Evolutionary conservation across 2,888 invertebrate genomes (phyloP).

Genomic region (Apotomis turbidana): DNA sequence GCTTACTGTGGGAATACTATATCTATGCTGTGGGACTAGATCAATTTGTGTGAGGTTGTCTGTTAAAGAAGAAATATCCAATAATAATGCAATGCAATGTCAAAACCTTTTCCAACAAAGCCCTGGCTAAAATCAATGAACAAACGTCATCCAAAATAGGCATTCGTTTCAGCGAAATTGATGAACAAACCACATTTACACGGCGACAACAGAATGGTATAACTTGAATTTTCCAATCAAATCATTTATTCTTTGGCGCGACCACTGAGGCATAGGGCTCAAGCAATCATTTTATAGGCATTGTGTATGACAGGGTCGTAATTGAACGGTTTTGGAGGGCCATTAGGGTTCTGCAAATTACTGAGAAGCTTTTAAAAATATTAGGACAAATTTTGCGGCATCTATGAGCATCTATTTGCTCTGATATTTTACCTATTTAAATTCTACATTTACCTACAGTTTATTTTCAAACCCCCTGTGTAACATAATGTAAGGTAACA

Average conservation of each 20-base stretch:
- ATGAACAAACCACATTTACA: conserved; percentile 27
- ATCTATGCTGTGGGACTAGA: too few species aligned
- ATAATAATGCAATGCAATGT: too few species aligned
- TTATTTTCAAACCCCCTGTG: too few species aligned
- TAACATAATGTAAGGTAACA: too few species aligned
- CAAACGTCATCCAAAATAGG: background rate
- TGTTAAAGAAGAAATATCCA: too few species aligned
- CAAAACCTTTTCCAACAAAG: too few species aligned
- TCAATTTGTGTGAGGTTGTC: too few species aligned
- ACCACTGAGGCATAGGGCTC: conserved; percentile 31
- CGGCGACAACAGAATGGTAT: conserved; percentile 1
- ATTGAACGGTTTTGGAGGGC: conserved; percentile 68
- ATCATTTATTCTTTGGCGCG: conserved; percentile 26
- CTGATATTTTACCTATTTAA: too few species aligned
- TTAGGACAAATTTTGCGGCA: background rate
- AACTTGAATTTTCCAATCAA: conserved; percentile 34
- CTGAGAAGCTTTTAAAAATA: conserved; percentile 7
- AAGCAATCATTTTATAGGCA: conserved; percentile 45
- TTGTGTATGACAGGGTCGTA: conserved; percentile 67
- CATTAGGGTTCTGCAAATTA: conserved; percentile 48
- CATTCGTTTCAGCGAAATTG: conserved; percentile 13
- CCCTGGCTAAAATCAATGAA: too few species aligned
- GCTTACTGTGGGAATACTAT: too few species aligned
- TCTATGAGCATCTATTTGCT: background rate
- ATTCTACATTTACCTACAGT: too few species aligned